Conservation (phyloP, 30 jellyfish, hydroid and myxozoan species). For the Catostylus mosaicus region DNA sequence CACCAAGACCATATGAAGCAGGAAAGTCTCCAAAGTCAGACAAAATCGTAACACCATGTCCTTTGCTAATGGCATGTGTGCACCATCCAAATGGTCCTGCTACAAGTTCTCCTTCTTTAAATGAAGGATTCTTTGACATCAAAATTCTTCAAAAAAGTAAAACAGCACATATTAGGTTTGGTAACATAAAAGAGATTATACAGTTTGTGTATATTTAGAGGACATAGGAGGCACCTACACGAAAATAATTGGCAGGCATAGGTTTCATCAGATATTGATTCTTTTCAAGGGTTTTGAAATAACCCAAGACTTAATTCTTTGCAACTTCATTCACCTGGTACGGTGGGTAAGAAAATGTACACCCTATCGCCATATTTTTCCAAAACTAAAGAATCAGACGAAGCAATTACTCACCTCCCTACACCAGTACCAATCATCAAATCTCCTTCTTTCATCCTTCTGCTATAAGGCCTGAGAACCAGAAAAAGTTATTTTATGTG, state of each 20-base stretch:
- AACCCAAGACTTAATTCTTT: no score
- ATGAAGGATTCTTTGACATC: constrained; percentile 43
- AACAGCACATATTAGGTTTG: no score
- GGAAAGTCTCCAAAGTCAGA: constrained; percentile 48
- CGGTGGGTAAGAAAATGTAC: no score
- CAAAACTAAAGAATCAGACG: no score
- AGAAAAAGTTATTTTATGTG: background rate
- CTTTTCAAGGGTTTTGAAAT: no score
- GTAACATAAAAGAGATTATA: no score
- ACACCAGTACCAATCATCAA: constrained; percentile 91
- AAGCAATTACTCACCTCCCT: constrained; percentile 68
- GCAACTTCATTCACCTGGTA: no score
- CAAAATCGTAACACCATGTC: constrained; percentile 51
- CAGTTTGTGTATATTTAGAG: no score
- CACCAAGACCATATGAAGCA: constrained; percentile 82
- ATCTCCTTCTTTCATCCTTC: constrained; percentile 83
- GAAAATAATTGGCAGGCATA: no score
- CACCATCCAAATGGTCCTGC: constrained; percentile 96
- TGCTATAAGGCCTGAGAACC: constrained; percentile 77
- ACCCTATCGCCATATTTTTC: no score
- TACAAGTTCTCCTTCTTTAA: constrained; percentile 71
- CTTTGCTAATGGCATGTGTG: constrained; percentile 75
- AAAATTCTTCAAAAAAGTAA: constrained; percentile 67
- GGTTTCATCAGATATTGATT: no score
- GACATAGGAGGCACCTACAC: no score